phyloP scores from a whole-genome alignment of 2,113 vertebrate species.

The Dicerorhinus sumatrensis region DNA sequence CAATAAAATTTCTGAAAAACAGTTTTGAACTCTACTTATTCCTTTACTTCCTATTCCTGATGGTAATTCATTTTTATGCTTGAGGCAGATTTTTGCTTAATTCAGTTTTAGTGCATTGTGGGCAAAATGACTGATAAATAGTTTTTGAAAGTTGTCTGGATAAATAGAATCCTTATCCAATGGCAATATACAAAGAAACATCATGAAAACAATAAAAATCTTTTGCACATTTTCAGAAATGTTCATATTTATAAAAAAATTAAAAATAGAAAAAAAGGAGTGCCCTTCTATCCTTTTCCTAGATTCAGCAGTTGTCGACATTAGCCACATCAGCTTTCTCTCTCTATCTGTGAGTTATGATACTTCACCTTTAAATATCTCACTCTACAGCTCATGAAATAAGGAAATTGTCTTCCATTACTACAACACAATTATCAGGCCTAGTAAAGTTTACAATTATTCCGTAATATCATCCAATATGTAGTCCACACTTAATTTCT shows the following conservation, averaged over 20 bases:
- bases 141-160: not conserved
- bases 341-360: not conserved
- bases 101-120: not conserved
- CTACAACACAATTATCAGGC: not conserved
- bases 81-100: not conserved
- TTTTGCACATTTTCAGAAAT: constrained; percentile 46
- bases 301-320: not conserved
- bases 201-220: not conserved
- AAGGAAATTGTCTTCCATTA: not conserved
- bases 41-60: not conserved
- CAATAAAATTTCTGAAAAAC: not conserved
- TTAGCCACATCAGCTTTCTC: not conserved
- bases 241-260: not conserved
- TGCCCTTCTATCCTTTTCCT: not conserved
- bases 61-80: not conserved
- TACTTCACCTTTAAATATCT: not conserved
- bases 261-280: not conserved
- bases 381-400: not conserved
- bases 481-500: not conserved
- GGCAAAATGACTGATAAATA: not conserved
- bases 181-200: not conserved
- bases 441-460: not conserved
- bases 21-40: not conserved
- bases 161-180: not conserved
- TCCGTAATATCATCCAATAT: not conserved